Evolutionary conservation across 2,113 vertebrate genomes (phyloP), one percentile per base, ranked within the genome.

Genomic region (Bombycilla garrulus): DNA sequence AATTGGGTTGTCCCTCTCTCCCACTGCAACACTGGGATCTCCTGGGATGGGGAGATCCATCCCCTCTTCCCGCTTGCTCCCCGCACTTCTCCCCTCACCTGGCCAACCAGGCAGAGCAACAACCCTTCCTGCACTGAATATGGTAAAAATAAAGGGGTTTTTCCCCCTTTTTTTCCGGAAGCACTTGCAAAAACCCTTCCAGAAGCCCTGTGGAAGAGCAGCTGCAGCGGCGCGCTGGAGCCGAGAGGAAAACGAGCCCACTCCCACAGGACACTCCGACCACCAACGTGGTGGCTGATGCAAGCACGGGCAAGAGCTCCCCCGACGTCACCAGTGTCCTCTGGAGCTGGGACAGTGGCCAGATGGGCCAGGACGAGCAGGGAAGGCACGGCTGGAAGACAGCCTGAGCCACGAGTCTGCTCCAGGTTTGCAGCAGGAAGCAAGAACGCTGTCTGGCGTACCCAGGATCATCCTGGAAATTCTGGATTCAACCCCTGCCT

Each of bases 361-460:
- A 82, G 56, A 36, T 47, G 58, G 47, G 38, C 50, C 80, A 88
- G 33, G n/a, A 61, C 0, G 0, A 62, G 47, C 56, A 65, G 47
- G 54, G 45, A 45, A 90, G 15, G 62, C 72, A 72, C 1, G 38
- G 64, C 71, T 62, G 64, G 50, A 90, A 88, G 57, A 33, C 33
- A 54, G 58, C 45, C 64, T 2, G 24, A 92, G 58, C 31, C 9
- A 1, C 0, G 3, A 16, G 62, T 8, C 60, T 57, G 9, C 51
- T 71, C 58, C 35, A 45, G 25, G 36, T 56, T 82, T 51, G 57
- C 40, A 51, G 21, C 53, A 22, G 14, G 21, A 56, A 89, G 42
- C 4, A 42, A n/a, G 38, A 45, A 58, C 1, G 6, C 14, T 35
- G 44, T 36, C 21, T 0, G 18, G 31, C 1, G 0, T 22, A n/a